Conservation (phyloP, 2,113 vertebrate species). For the Hymenochirus boettgeri region DNA sequence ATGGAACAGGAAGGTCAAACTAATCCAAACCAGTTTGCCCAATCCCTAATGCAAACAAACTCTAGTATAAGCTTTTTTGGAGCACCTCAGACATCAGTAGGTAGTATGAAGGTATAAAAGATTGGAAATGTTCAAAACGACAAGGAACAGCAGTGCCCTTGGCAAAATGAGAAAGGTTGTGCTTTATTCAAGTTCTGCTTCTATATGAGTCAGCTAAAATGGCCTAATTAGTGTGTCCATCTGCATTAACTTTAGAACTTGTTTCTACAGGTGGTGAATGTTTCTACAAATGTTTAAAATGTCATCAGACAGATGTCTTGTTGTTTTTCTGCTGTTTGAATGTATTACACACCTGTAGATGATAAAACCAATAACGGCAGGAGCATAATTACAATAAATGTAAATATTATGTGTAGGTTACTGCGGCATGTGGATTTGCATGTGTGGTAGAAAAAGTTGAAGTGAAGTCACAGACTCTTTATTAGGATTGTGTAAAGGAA, state of each 20-base stretch:
- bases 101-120: constrained; percentile 25
- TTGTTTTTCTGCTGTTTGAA: constrained; percentile 30
- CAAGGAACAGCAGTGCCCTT: constrained; percentile 27
- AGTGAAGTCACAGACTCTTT: background rate
- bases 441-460: too few species aligned
- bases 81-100: constrained; percentile 28
- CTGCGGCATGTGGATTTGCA: too few species aligned
- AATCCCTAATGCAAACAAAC: constrained; percentile 41
- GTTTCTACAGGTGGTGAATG: constrained; percentile 42
- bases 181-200: constrained; percentile 32
- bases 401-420: background rate
- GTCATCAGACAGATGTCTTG: constrained; percentile 40
- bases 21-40: constrained; percentile 44
- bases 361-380: constrained; percentile 21
- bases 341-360: constrained; percentile 34
- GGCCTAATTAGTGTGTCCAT: constrained; percentile 42
- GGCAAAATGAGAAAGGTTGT: constrained; percentile 32
- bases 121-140: constrained; percentile 28
- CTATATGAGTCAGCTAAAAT: constrained; percentile 39
- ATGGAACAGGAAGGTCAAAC: constrained; percentile 36
- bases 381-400: constrained; percentile 10
- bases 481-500: too few species aligned
- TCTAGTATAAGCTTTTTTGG: constrained; percentile 22
- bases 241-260: constrained; percentile 41
- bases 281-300: constrained; percentile 41